Percentiles rank a stretch among this genome's conserved stretches.
These are phyloP conservation scores for Datnioides undecimradiatus DNA, from an alignment of 2,113 vertebrate genomes.

Conservation along the genomic window DNA sequence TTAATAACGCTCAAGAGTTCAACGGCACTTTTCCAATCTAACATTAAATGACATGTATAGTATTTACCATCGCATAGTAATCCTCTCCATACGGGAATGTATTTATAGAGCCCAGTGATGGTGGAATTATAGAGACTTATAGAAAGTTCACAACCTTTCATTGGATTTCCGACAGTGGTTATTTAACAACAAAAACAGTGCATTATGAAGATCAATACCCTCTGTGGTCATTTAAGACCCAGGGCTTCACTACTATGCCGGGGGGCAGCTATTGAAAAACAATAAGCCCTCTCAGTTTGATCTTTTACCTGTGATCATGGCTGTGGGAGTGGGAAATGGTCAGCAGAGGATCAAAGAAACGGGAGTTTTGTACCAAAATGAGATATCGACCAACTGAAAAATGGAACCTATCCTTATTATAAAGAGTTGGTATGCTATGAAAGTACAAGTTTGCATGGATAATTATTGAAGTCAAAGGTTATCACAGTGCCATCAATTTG, in stretches of 20 bases:
- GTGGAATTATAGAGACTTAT: constrained; percentile 39
- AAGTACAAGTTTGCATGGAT: constrained; percentile 1
- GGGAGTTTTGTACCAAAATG: constrained; percentile 50
- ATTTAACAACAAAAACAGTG: constrained; percentile 74
- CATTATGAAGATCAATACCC: constrained; percentile 77
- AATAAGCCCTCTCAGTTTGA: constrained; percentile 74
- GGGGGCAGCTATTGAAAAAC: constrained; percentile 75
- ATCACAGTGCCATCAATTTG: not conserved
- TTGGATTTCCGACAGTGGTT: constrained; percentile 65
- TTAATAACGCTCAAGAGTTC: constrained; percentile 57
- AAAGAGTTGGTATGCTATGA: constrained; percentile 25
- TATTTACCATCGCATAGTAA: constrained; percentile 42
- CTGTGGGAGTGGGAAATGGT: constrained; percentile 39
- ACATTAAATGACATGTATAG: constrained; percentile 27
- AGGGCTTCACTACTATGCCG: constrained; percentile 60
- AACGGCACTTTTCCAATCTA: constrained; percentile 31
- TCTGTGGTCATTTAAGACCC: constrained; percentile 77
- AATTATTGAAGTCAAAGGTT: not conserved
- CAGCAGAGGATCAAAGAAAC: constrained; percentile 38
- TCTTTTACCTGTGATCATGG: constrained; percentile 69
- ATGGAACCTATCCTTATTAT: constrained; percentile 11
- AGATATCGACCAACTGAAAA: constrained; percentile 59
- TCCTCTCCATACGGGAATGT: constrained; percentile 4
- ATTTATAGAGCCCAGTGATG: constrained; percentile 44
- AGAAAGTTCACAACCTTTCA: constrained; percentile 77